Evolutionary conservation across 2,113 vertebrate genomes (phyloP).

Genomic region (Menura novaehollandiae): DNA sequence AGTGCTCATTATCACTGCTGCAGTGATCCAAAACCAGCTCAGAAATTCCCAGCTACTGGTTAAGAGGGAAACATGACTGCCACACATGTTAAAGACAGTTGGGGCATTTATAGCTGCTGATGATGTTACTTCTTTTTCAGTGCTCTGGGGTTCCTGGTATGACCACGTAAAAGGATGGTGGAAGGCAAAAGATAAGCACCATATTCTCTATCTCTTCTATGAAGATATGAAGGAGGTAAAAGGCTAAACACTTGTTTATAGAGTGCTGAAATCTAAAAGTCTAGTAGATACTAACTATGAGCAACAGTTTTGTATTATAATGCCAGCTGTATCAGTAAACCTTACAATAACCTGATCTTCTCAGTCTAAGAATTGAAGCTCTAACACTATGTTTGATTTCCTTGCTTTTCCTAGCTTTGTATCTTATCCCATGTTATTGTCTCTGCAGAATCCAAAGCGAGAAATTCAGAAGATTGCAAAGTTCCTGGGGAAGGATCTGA

Average conservation of each 20-base stretch:
- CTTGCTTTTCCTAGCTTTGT: background rate
- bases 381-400: background rate
- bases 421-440: background rate
- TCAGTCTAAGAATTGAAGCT: background rate
- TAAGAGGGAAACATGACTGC: background rate
- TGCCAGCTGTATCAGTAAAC: background rate
- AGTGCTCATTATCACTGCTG: background rate
- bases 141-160: constrained; percentile 79
- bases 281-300: background rate
- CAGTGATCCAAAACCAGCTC: background rate
- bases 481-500: constrained; percentile 61
- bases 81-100: background rate
- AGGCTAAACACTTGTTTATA: background rate
- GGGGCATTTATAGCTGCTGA: background rate
- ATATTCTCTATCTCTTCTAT: constrained; percentile 76
- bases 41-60: background rate
- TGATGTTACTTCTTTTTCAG: constrained; percentile 24
- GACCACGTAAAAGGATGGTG: constrained; percentile 80
- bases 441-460: constrained; percentile 52
- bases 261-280: background rate
- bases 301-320: background rate
- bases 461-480: constrained; percentile 63
- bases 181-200: constrained; percentile 68
- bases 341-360: background rate
- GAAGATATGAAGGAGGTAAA: constrained; percentile 78